Conservation (phyloP, 1,140 invertebrate species). For the Danaus melanippus region DNA sequence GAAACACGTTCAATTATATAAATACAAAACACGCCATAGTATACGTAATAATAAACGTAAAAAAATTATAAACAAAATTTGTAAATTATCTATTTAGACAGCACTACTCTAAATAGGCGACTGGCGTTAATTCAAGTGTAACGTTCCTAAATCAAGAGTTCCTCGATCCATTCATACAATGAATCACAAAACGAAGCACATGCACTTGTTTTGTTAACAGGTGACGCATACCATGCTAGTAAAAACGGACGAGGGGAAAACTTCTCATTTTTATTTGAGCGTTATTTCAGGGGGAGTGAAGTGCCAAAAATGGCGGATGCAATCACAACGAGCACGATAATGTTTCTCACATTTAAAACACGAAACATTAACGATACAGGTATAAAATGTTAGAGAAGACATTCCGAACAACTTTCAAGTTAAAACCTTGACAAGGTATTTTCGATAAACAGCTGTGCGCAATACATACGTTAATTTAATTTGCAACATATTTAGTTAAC, state of each 20-base stretch:
- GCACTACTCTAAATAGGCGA: no score
- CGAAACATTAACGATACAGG: slow-evolving; percentile 5
- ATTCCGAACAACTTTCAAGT: slow-evolving; percentile 43
- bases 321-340: slow-evolving; percentile 11
- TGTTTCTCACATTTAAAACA: slow-evolving; percentile 11
- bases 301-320: slow-evolving; percentile 26
- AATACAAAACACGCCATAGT: neutral
- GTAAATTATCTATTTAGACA: no score
- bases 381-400: slow-evolving; percentile 19
- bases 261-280: slow-evolving; percentile 28
- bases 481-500: slow-evolving; percentile 29
- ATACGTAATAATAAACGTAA: neutral
- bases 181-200: slow-evolving; percentile 46
- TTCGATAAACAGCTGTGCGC: slow-evolving; percentile 41
- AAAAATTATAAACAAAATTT: neutral
- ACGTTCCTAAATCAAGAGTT: slow-evolving; percentile 14
- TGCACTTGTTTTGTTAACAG: slow-evolving; percentile 42
- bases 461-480: slow-evolving; percentile 24
- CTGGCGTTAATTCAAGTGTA: slow-evolving; percentile 5
- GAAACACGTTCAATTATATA: slow-evolving; percentile 10
- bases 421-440: slow-evolving; percentile 48
- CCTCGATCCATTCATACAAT: slow-evolving; percentile 20
- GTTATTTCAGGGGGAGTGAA: slow-evolving; percentile 27
- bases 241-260: slow-evolving; percentile 22
- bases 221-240: slow-evolving; percentile 42